Evolutionary conservation across 2,113 vertebrate genomes (phyloP).

Genomic region (Paratilapia polleni): DNA sequence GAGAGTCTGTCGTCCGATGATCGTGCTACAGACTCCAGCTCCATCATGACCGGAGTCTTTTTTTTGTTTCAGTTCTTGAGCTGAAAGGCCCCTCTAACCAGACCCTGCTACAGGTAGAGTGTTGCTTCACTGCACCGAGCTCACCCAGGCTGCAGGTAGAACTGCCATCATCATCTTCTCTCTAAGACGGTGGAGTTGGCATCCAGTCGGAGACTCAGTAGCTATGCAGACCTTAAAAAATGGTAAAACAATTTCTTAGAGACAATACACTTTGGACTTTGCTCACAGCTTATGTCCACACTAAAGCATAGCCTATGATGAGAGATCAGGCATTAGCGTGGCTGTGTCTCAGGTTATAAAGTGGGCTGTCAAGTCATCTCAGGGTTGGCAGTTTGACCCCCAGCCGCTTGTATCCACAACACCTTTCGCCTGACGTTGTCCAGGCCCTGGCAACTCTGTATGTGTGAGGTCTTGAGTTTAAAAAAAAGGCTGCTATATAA

Average conservation of each 20-base stretch:
- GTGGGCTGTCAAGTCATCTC: no score
- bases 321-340: no score
- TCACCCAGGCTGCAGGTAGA: background rate
- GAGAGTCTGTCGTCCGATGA: background rate
- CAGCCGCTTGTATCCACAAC: no score
- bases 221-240: no score
- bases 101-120: background rate
- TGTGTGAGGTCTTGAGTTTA: background rate
- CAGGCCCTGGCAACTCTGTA: background rate
- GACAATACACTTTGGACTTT: no score
- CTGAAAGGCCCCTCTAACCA: fast-evolving
- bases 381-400: no score
- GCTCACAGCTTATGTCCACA: no score
- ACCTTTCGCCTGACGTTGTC: background rate
- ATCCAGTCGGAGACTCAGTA: background rate
- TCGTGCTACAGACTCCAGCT: background rate
- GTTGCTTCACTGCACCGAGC: background rate
- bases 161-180: background rate
- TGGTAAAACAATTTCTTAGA: no score
- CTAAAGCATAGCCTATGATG: no score
- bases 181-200: background rate
- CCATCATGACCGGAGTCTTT: no score
- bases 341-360: no score
- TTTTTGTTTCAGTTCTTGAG: background rate
- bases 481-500: background rate